Evolutionary conservation across 2,797 vertebrate genomes (phyloP), one percentile per base, ranked within the genome.

Genomic region (Xiphophorus birchmanni): DNA sequence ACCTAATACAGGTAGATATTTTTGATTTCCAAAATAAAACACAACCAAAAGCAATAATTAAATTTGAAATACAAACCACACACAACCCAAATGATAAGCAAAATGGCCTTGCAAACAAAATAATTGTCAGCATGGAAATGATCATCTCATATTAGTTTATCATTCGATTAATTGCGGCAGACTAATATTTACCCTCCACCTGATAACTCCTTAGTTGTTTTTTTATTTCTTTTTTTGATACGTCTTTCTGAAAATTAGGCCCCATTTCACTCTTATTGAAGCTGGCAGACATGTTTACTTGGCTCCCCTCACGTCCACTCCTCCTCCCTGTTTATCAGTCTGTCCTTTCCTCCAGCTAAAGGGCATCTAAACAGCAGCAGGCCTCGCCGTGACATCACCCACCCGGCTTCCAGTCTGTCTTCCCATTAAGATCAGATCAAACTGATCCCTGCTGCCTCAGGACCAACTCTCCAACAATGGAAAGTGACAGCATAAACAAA

Each of bases 331-430:
- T 89, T 91, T 86, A 88, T 93, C 85, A 78, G 78, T 81, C 78
- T 73, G 90, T 90, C 92, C 93, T 94, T 89, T 88, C 92, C 86
- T 88, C 77, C 0, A 81, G 92, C 88, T 73, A 89, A 84, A 93
- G 90, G 92, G 93, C 91, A 79, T 87, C 89, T 88, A 91, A 89
- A 91, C 85, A 91, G 85, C 84, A 86, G 82, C 75, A 15, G 73
- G 74, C 26, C 84, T 78, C 10, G 5, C 81, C 15, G 3, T 78
- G 88, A 86, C 87, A 88, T 87, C 88, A 87, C 77, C 79, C 88
- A 87, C 74, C 79, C 83, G 52, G 79, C 82, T 82, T 83, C 82
- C 35, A 10, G 77, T 83, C 85, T 71, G 74, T 84, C 89, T 79
- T 77, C 74, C 87, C 75, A 82, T 90, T 87, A 85, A 93, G 87